These are phyloP conservation scores for Cyrtodaria siliqua DNA, from an alignment of 2,888 invertebrate species.

Conservation along the genomic window DNA sequence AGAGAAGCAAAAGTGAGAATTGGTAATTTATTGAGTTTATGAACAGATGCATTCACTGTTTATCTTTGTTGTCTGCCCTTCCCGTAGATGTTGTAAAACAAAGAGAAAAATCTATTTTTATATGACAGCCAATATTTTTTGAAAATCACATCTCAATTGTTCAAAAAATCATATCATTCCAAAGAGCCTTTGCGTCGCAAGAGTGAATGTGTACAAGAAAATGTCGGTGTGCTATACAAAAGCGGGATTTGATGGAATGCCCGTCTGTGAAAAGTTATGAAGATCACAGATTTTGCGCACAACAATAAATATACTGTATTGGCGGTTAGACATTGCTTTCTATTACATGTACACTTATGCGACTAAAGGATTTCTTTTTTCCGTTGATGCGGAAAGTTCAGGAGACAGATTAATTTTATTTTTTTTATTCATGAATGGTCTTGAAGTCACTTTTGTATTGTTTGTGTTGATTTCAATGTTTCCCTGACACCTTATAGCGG, in stretches of 20 bases:
- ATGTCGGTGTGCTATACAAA: too few species aligned
- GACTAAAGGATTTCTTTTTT: constrained; percentile 1
- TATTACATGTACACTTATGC: background rate
- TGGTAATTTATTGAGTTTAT: too few species aligned
- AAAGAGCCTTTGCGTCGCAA: constrained; percentile 13
- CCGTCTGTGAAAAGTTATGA: too few species aligned
- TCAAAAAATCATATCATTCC: constrained; percentile 60
- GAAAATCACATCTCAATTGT: constrained; percentile 50
- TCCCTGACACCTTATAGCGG: constrained; percentile 40
- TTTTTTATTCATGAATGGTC: constrained; percentile 41
- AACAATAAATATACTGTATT: too few species aligned
- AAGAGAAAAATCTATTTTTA: constrained; percentile 59
- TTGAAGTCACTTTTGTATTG: constrained; percentile 28
- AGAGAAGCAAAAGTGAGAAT: too few species aligned
- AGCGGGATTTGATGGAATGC: too few species aligned
- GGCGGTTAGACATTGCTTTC: too few species aligned
- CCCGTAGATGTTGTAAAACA: constrained; percentile 55
- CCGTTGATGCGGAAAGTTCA: constrained; percentile 43
- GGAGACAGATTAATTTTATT: constrained; percentile 56
- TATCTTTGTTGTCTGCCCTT: constrained; percentile 47
- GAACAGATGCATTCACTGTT: constrained; percentile 3
- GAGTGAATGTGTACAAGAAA: background rate
- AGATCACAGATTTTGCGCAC: too few species aligned
- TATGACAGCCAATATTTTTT: constrained; percentile 56
- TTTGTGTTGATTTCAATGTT: constrained; percentile 38